phyloP scores from a whole-genome alignment of 2,113 vertebrate species.

The Hydrochoerus hydrochaeris region DNA sequence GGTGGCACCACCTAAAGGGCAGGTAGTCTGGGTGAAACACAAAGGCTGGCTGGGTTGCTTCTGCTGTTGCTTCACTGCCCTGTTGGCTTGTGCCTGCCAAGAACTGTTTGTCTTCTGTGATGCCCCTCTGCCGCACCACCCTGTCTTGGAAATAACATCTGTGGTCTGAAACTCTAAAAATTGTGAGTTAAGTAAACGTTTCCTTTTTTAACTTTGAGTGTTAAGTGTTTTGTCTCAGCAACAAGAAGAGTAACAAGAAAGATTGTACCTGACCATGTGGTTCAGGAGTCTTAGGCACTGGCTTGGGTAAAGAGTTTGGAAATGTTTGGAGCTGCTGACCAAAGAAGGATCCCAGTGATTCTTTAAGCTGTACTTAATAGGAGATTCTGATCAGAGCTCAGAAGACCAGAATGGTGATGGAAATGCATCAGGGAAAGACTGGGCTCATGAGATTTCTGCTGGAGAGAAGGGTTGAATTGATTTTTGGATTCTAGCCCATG shows the following conservation, averaged over 20 bases:
- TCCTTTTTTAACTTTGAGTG: background rate
- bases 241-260: background rate
- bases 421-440: background rate
- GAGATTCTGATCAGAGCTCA: background rate
- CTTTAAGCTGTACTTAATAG: background rate
- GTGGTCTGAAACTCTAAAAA: background rate
- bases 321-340: background rate
- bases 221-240: background rate
- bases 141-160: background rate
- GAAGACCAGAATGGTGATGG: background rate
- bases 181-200: background rate
- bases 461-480: background rate
- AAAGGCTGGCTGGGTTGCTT: background rate
- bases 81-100: background rate
- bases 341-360: background rate
- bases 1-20: background rate
- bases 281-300: background rate
- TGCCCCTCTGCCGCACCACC: background rate
- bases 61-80: background rate
- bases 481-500: background rate
- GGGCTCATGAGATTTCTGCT: background rate
- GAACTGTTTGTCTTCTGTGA: background rate
- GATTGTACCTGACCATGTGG: background rate
- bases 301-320: background rate
- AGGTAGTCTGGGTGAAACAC: background rate